Conservation (phyloP, 1,140 invertebrate species). For the Hormaphis cornu region DNA sequence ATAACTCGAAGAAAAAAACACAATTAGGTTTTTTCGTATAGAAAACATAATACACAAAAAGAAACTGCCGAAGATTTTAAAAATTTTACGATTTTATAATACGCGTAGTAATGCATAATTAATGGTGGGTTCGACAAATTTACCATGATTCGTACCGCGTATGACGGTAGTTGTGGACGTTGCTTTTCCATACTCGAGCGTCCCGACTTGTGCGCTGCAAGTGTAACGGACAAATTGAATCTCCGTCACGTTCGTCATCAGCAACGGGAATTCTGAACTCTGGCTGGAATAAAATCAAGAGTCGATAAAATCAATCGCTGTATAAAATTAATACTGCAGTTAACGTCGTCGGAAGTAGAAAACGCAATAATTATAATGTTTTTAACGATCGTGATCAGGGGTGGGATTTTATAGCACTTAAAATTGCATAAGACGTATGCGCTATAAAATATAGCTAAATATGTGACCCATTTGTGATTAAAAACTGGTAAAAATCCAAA, state of each 20-base stretch:
- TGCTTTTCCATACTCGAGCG: constrained; percentile 1
- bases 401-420: too few species aligned
- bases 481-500: too few species aligned
- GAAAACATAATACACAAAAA: not conserved
- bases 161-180: not conserved
- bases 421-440: too few species aligned
- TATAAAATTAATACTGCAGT: not conserved
- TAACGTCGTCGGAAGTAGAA: too few species aligned
- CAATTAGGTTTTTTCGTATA: too few species aligned
- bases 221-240: not conserved
- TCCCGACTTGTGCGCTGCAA: not conserved
- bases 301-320: too few species aligned
- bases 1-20: too few species aligned
- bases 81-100: not conserved
- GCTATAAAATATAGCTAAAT: too few species aligned
- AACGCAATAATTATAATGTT: too few species aligned
- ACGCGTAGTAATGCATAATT: not conserved
- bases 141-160: not conserved
- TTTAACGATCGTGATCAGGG: too few species aligned
- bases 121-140: not conserved
- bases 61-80: not conserved
- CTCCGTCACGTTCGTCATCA: not conserved
- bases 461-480: too few species aligned
- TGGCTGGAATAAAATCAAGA: constrained; percentile 5
- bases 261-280: not conserved